Base-by-base conservation (phyloP, 2,797 vertebrate genomes). In the Malacoctenus gilli region DNA sequence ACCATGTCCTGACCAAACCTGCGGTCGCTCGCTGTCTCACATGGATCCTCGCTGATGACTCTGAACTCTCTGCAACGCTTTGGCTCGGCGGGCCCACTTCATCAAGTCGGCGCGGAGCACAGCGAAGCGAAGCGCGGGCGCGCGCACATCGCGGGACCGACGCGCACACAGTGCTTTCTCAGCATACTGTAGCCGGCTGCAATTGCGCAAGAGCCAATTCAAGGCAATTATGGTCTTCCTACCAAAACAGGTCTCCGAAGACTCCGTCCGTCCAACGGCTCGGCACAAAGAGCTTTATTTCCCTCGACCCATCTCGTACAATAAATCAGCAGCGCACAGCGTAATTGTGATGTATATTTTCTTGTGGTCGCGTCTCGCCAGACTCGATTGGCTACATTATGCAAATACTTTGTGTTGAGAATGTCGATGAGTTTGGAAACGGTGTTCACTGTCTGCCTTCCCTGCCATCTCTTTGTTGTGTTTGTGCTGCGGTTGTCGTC, bases 151-250 rank as follows among this genome's bases (percentile, higher is more conserved):
- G 32, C 50, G 30, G 61, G 58, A 77, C 67, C 64, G 13, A 39
- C 21, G 44, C n/a, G 30, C 47, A 44, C 60, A 57, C 49, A 83
- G 40, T 70, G 73, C 83, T 86, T 86, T 77, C 82, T 83, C 86
- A 87, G 84, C 84, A 83, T 20, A 77, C 59, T 83, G 64, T 43
- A 77, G 76, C 73, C 48, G 83, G 70, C 72, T 78, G 36, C 60
- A 59, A 70, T 91, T 89, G 83, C 73, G 64, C 88, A 90, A 88
- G 61, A 59, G 70, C 77, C 83, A 83, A 87, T 86, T 84, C 75
- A 61, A 75, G 72, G 75, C 80, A 91, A 90, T 90, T 89, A 86
- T 89, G 88, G 86, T 91, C 85, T 80, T 90, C 79, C 75, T 83
- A 77, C 85, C 68, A 82, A 79, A 86, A 80, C 74, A 81, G 70